Conservation (phyloP, 2,888 invertebrate genomes). For the Euplexia lucipara region DNA sequence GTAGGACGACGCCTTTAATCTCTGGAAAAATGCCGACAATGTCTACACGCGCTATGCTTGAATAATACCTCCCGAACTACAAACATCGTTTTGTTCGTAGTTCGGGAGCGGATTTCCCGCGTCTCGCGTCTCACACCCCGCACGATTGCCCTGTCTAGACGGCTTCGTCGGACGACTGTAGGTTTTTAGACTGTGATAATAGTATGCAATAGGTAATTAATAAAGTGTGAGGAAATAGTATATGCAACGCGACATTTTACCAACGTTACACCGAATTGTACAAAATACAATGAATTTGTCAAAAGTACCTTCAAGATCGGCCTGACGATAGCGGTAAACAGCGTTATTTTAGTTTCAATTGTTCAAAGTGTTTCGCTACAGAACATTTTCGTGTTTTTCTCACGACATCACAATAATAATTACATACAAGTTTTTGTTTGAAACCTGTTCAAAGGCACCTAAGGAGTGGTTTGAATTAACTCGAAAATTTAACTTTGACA, state of each 20-base stretch:
- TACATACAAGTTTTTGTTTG: constrained; percentile 64
- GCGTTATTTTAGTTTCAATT: constrained; percentile 47
- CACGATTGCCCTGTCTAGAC: too few species aligned
- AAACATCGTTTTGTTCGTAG: too few species aligned
- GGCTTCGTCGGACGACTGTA: too few species aligned
- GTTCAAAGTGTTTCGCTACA: constrained; percentile 39
- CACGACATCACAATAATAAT: constrained; percentile 67
- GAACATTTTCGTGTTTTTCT: constrained; percentile 54
- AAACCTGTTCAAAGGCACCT: constrained; percentile 59
- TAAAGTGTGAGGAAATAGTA: not conserved
- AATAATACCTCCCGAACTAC: too few species aligned
- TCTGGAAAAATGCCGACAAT: too few species aligned
- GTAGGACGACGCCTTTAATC: too few species aligned
- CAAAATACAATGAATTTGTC: constrained; percentile 38
- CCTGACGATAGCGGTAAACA: constrained; percentile 36
- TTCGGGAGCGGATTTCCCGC: too few species aligned
- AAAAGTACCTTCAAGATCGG: constrained; percentile 36
- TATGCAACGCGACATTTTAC: not conserved
- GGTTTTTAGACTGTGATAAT: too few species aligned
- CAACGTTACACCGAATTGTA: not conserved
- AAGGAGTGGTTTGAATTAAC: constrained; percentile 77
- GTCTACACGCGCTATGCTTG: too few species aligned
- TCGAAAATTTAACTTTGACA: constrained; percentile 86
- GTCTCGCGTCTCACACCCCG: too few species aligned
- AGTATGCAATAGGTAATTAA: not conserved